These are phyloP conservation scores for Decapterus maruadsi DNA, from an alignment of 2,797 vertebrate genomes.

Conservation along the genomic window DNA sequence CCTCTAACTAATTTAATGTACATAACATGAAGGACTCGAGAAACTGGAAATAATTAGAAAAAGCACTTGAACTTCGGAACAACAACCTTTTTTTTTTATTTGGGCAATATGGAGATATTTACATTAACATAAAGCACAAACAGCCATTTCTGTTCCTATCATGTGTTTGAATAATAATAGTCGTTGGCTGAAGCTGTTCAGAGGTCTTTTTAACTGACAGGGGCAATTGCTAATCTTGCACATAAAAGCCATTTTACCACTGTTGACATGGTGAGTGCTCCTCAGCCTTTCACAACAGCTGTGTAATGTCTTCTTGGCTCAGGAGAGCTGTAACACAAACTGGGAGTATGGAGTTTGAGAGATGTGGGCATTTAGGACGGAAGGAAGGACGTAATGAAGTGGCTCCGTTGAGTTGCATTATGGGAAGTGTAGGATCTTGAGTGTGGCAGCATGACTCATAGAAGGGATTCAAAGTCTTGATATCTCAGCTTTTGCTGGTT, in stretches of 20 bases:
- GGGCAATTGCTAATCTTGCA: conserved; percentile 3
- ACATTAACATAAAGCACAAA: not conserved
- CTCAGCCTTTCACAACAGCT: conserved; percentile 2
- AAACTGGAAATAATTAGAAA: not conserved
- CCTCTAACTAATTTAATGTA: not conserved
- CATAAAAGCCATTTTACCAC: conserved; percentile 16
- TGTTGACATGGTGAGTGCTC: not conserved
- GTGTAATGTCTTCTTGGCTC: conserved; percentile 10
- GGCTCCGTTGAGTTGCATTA: conserved; percentile 26
- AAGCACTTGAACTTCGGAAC: not conserved
- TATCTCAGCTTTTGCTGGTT: conserved; percentile 8
- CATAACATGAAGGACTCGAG: not conserved
- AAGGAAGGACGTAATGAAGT: not conserved
- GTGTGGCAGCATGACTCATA: conserved; percentile 10
- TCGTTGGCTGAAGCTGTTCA: not conserved
- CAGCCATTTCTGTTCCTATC: not conserved
- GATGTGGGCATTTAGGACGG: conserved; percentile 1
- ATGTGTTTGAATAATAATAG: too few species aligned
- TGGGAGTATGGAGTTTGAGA: conserved; percentile 11
- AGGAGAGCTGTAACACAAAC: conserved; percentile 1
- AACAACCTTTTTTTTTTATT: not conserved
- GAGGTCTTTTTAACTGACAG: not conserved
- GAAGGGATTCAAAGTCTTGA: not conserved
- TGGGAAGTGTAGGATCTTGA: conserved; percentile 9
- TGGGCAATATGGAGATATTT: not conserved